Evolutionary conservation across 1,140 invertebrate genomes (phyloP).

Genomic region (Drosophila equinoxialis): DNA sequence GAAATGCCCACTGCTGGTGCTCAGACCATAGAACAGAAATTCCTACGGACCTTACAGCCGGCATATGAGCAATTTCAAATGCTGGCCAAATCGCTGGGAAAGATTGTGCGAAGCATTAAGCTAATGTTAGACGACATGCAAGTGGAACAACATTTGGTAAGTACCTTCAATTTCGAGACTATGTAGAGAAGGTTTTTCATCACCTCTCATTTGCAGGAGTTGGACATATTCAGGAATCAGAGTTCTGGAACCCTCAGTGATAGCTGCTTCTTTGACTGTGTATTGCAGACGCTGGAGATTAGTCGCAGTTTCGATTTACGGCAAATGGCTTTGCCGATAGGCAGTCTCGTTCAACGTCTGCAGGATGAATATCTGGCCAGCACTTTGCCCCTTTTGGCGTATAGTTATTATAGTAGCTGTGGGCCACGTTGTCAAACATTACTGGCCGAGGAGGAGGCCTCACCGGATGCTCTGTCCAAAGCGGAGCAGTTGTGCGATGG

Average conservation of each 20-base stretch:
- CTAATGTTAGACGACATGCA: slow-evolving; percentile 46
- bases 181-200: background rate
- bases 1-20: background rate
- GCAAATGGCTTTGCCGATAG: slow-evolving; percentile 41
- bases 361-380: slow-evolving; percentile 45
- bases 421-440: slow-evolving; percentile 32
- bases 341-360: slow-evolving; percentile 35
- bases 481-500: slow-evolving; percentile 47
- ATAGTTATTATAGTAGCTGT: slow-evolving; percentile 32
- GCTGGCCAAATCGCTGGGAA: slow-evolving; percentile 18
- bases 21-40: slow-evolving; percentile 24
- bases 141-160: slow-evolving; percentile 52
- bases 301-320: slow-evolving; percentile 51
- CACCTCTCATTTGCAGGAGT: slow-evolving; percentile 21
- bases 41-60: slow-evolving; percentile 42
- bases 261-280: slow-evolving; percentile 49
- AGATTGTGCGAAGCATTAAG: slow-evolving; percentile 35
- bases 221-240: slow-evolving; percentile 36
- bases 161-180: background rate
- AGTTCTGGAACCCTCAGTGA: slow-evolving; percentile 26
- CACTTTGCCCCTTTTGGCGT: slow-evolving; percentile 35
- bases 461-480: slow-evolving; percentile 13
- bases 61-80: slow-evolving; percentile 46
- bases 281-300: slow-evolving; percentile 42
- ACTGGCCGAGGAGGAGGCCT: background rate